Evolutionary conservation across 2,888 invertebrate species (phyloP), one percentile per base, ranked within the genome.

Genomic region (Macropis europaea): DNA sequence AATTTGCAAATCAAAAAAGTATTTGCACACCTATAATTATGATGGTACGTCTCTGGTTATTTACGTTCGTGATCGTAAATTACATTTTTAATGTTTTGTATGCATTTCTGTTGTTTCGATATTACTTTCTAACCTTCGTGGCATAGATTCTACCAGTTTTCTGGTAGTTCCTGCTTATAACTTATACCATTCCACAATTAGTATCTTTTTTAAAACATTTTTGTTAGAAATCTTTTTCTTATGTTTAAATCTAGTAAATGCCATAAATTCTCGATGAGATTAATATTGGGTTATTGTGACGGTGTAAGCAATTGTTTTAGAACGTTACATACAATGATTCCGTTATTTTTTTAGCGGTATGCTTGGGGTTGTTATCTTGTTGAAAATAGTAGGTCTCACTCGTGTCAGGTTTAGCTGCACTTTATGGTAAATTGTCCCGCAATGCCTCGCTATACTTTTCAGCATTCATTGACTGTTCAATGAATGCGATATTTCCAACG

Each of bases 381-480:
- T 53, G 28, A 22, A 53, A 62, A 13, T 52, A 36, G 15, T 50
- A 61, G 11, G 4, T 54, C 9, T 26, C 13, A 13, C 15, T 26
- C n/a, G 38, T 30, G 2, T 30, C 19, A 11, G 30, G 42, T 42
- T 50, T 30, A 1, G 17, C 32, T 22, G 47, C 54, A 63, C 26
- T 47, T 54, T 63, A 6, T 28, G 32, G 9, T 11, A 64, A 54
- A 56, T 64, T 64, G 17, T 64, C n/a, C 40, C 42, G 40, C 42
- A 64, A 45, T 6, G 56, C 24, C 9, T 64, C 6, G 38, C 56
- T 64, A 26, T 26, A 48, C 13, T 17, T n/a, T n/a, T n/a, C n/a
- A n/a, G 22, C 24, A 34, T 57, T 45, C 45, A 45, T 42, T 45
- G 11, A 34, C 22, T 15, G 32, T n/a, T 26, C 15, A 7, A 47